Base-by-base conservation (phyloP, 2,797 vertebrate species). In the Botia kubotai region DNA sequence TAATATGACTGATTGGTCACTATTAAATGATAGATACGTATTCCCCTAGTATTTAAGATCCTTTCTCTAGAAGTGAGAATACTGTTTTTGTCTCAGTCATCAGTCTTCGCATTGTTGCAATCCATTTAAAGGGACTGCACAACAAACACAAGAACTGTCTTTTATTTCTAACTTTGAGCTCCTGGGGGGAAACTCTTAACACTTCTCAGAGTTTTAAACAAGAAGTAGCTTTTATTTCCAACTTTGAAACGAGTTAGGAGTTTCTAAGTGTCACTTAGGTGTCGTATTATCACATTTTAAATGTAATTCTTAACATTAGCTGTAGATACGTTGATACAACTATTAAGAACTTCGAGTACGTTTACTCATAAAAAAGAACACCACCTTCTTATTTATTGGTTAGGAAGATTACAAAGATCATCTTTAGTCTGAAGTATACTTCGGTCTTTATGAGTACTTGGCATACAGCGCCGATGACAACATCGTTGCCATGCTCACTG, bases 11-110 rank as follows among this genome's bases (percentile, higher is more conserved):
- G 29, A 48, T 33, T 43, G 70, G 71, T 77, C 74, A 78, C 55
- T 71, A 84, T 86, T 83, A 87, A 88, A 86, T 84, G 82, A 63
- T 55, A 75, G 57, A 39, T 68, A 58, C 23, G 62, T 67, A 62
- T 62, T 66, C 4, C 48, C 26, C 13, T 21, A 62, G 19, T 13
- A 36, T 63, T 74, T 6, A 77, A 65, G 14, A 52, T 29, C 1
- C 57, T 60, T 48, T 77, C 66, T 17, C 36, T 23, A 58, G 55
- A 83, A 66, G 58, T n/a, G 14, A 53, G 52, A 17, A 29, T 29
- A 43, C 7, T 6, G 3, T 55, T n/a, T 4, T 55, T 16, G 39
- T 13, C 48, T 29, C 29, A 10, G 55, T 19, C 55, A n/a, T 72
- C 57, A 29, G 13, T 72, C 4, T 39, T 62, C 33, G 63, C 5